A percentile compares a stretch with the other conserved stretches of the same genome.
Conservation (phyloP, 2,113 vertebrate species). For the Oryzias curvinotus region DNA sequence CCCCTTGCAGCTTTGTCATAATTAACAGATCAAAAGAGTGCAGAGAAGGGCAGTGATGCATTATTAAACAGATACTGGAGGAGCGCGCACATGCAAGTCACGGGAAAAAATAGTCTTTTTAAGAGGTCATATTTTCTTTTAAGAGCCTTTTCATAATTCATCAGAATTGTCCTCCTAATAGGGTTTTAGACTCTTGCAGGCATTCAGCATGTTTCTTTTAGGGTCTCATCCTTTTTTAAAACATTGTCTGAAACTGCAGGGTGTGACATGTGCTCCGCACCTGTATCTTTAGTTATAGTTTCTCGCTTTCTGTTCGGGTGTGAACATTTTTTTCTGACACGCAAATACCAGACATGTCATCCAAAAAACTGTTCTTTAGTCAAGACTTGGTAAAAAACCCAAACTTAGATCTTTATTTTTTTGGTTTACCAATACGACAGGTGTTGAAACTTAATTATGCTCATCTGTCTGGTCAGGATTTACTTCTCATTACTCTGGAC, state of each 20-base stretch:
- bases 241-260: neutral
- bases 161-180: slow-evolving; percentile 22
- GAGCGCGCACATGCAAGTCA: slow-evolving; percentile 16
- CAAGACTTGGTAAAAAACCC: neutral
- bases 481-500: no score
- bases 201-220: neutral
- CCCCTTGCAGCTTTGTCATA: slow-evolving; percentile 57
- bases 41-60: slow-evolving; percentile 60
- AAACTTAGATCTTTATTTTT: neutral
- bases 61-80: slow-evolving; percentile 50
- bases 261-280: no score
- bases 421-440: neutral
- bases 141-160: slow-evolving; percentile 16
- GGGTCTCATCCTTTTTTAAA: neutral
- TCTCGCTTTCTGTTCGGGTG: no score
- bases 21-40: slow-evolving; percentile 70
- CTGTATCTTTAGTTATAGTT: no score
- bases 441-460: slow-evolving; percentile 19
- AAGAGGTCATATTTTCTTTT: slow-evolving; percentile 8
- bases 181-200: neutral
- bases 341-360: slow-evolving; percentile 15
- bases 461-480: slow-evolving; percentile 23
- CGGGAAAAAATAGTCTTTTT: slow-evolving; percentile 8
- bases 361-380: neutral
- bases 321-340: neutral